A percentile compares a stretch with the other conserved stretches of the same genome.
These are phyloP conservation scores for Morbakka virulenta DNA, from an alignment of 30 jellyfish, hydroid and myxozoan genomes.

Conservation along the genomic window DNA sequence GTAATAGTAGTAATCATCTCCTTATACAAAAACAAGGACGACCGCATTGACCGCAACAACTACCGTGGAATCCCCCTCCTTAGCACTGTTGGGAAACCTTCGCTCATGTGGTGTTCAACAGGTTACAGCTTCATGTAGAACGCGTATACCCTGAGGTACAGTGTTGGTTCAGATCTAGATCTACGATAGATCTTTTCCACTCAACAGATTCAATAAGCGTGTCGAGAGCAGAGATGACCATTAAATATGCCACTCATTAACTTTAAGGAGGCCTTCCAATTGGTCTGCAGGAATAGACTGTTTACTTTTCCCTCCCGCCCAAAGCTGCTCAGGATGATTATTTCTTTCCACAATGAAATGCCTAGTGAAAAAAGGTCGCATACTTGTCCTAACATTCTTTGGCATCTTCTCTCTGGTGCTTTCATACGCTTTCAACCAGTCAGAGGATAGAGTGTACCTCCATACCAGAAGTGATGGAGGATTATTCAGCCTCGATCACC, in stretches of 20 bases:
- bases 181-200: not conserved
- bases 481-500: conserved; percentile 3
- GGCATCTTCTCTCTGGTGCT: conserved; percentile 10
- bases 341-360: conserved; percentile 3
- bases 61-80: conserved; percentile 14
- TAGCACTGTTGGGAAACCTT: conserved; percentile 6
- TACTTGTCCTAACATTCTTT: not conserved
- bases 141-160: conserved; percentile 20
- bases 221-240: conserved; percentile 11
- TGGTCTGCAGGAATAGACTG: not conserved
- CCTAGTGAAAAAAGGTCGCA: not conserved
- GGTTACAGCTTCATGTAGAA: conserved; percentile 9
- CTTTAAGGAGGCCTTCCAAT: conserved; percentile 12
- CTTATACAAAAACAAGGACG: not conserved
- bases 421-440: not conserved
- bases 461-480: not conserved
- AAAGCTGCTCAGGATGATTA: conserved; percentile 11
- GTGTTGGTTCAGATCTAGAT: conserved; percentile 14
- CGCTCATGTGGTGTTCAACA: not conserved
- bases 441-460: not conserved
- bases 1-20: no score
- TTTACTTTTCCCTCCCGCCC: not conserved
- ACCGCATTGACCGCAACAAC: conserved; percentile 15
- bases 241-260: not conserved
- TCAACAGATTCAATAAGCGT: conserved; percentile 21